A percentile compares a stretch with the other conserved stretches of the same genome.
phyloP scores from a whole-genome alignment of 1,140 invertebrate genomes.

The Octopus sinensis region DNA sequence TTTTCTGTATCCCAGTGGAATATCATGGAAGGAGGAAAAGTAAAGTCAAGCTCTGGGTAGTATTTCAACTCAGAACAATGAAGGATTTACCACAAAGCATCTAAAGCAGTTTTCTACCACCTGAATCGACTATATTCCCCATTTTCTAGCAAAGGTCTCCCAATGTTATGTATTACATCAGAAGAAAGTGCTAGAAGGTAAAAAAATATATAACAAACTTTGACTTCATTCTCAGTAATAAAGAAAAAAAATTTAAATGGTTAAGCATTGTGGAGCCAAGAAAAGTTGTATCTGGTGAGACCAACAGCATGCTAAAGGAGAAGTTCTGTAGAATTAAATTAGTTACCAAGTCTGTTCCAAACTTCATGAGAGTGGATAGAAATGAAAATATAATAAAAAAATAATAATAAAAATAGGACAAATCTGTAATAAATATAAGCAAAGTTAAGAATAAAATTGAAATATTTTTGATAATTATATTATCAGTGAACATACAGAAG shows the following conservation, averaged over 20 bases:
- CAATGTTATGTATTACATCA: no score
- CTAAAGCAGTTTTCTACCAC: no score
- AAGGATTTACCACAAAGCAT: no score
- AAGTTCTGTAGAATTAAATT: not conserved
- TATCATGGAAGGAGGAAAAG: no score
- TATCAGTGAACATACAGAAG: no score
- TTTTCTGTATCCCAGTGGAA: no score
- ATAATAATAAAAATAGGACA: not conserved
- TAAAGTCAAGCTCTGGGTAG: no score
- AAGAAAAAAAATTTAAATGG: not conserved
- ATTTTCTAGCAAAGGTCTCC: no score
- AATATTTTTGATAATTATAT: no score
- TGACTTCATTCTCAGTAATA: not conserved
- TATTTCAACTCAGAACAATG: no score
- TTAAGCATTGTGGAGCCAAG: not conserved
- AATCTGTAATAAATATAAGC: not conserved
- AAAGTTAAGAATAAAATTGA: not conserved
- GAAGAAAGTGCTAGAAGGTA: no score
- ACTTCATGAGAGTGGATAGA: not conserved
- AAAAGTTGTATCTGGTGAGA: not conserved
- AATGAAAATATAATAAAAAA: slow-evolving; percentile 14
- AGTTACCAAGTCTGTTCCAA: not conserved
- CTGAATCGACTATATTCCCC: no score
- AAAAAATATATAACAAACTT: not conserved
- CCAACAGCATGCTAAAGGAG: not conserved